A percentile compares a stretch with the other conserved stretches of the same genome.
These are phyloP conservation scores for Drosophila subquinaria DNA, from an alignment of 2,888 invertebrate species.

Conservation along the genomic window DNA sequence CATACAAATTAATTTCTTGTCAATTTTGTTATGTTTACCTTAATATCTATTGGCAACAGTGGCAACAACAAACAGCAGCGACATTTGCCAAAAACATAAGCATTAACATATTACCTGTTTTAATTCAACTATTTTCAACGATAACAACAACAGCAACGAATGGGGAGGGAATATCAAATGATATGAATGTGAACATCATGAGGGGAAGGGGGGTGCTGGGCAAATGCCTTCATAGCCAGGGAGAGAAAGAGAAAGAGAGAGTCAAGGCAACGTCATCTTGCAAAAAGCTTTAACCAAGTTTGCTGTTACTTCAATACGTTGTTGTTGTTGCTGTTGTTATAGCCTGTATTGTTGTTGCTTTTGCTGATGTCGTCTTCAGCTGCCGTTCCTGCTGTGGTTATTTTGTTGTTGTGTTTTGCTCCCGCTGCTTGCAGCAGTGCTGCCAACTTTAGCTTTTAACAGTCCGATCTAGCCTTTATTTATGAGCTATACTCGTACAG, in stretches of 20 bases:
- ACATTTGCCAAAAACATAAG: conserved; percentile 4
- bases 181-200: conserved; percentile 6
- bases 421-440: conserved; percentile 25
- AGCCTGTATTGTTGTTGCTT: conserved; percentile 3
- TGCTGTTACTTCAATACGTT: conserved; percentile 16
- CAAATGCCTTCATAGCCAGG: conserved; percentile 18
- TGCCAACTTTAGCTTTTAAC: conserved; percentile 10
- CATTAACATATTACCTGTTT: conserved; percentile 35
- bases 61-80: conserved; percentile 5
- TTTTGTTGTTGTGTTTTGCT: conserved; percentile 11
- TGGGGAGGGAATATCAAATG: conserved; percentile 14
- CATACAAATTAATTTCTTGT: conserved; percentile 33
- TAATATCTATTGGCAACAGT: conserved; percentile 19
- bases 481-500: background rate
- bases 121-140: conserved; percentile 7
- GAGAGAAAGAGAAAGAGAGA: conserved; percentile 3
- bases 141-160: conserved; percentile 12
- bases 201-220: background rate
- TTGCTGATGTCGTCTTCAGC: conserved; percentile 34
- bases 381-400: conserved; percentile 22
- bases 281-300: conserved; percentile 37
- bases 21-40: conserved; percentile 18
- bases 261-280: conserved; percentile 44
- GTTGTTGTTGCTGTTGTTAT: conserved; percentile 4
- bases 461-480: conserved; percentile 15